Base-by-base conservation (phyloP, 64 coral and sea anemone species). In the Actinia tenebrosa region DNA sequence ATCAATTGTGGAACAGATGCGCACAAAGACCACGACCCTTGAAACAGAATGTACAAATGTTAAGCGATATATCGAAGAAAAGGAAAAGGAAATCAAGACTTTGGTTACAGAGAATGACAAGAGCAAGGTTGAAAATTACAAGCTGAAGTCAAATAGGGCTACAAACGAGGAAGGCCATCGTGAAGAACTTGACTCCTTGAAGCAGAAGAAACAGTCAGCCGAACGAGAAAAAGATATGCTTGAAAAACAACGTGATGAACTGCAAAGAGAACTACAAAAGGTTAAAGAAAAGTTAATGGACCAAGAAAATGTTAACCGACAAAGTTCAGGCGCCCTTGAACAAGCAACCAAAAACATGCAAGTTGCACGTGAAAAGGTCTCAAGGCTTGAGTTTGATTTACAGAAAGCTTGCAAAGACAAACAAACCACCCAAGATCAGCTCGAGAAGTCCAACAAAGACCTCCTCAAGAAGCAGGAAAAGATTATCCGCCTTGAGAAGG, bases 371-470 rank as follows among this genome's bases (percentile, higher is more conserved):
- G 61, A 78, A 13, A 94, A 78, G 56, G 52, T 91, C n/a, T 84
- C 89, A 11, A 86, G 79, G 66, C 78, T 94, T 42, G 89, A 94
- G 43, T 46, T 22, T 47, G 91, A 91, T 44, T 71, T 89, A 61
- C 91, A 93, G 83, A 93, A 88, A 58, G 82, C 91, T 9, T 45
- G 68, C 16, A 93, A 93, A 52, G 89, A 93, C 27, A 90, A 55
- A 25, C 89, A 93, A 47, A 82, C 7, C 30, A 45, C 84, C 14
- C 90, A 95, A 53, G 53, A 91, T 61, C 93, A 99, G 72, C 61
- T 99, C n/a, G 93, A 99, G 8, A 93, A 99, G 89, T 77, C 93
- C 53, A 99, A 99, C 43, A 80, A 19, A 19, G 93, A 99, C 56
- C 88, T 95, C 16, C 50, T 91, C 17, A 91, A 72, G 43, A 95